A percentile compares a stretch with the other conserved stretches of the same genome.
phyloP scores from a whole-genome alignment of 1,140 invertebrate species.

The Trachymyrmex septentrionalis region DNA sequence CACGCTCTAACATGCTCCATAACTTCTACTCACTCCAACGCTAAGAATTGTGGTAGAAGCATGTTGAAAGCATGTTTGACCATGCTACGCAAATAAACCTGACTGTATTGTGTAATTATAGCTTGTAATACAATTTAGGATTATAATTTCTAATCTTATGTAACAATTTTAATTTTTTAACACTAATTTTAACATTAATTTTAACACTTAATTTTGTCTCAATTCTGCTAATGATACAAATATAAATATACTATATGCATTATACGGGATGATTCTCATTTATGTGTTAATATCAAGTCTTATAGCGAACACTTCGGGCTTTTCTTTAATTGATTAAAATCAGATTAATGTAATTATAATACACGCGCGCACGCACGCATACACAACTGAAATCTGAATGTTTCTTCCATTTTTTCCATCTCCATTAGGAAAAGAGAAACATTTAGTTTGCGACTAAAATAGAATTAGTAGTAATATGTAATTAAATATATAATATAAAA shows the following conservation, averaged over 20 bases:
- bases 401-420: too few relatives aligned
- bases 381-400: background rate
- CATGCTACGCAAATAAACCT: too few relatives aligned
- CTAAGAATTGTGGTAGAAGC: too few relatives aligned
- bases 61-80: too few relatives aligned
- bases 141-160: background rate
- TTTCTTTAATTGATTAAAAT: background rate
- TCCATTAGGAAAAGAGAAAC: background rate
- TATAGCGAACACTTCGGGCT: background rate
- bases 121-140: background rate
- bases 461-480: background rate
- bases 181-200: background rate
- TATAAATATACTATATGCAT: background rate
- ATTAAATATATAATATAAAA: background rate
- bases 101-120: background rate
- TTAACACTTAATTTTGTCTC: background rate
- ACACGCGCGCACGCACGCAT: background rate
- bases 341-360: background rate
- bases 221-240: background rate
- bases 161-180: constrained; percentile 3
- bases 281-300: background rate
- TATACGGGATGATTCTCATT: background rate
- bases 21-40: too few relatives aligned
- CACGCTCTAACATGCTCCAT: too few relatives aligned
- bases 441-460: background rate